Conservation (phyloP, 1,140 invertebrate species). For the Meloidogyne hapla region DNA sequence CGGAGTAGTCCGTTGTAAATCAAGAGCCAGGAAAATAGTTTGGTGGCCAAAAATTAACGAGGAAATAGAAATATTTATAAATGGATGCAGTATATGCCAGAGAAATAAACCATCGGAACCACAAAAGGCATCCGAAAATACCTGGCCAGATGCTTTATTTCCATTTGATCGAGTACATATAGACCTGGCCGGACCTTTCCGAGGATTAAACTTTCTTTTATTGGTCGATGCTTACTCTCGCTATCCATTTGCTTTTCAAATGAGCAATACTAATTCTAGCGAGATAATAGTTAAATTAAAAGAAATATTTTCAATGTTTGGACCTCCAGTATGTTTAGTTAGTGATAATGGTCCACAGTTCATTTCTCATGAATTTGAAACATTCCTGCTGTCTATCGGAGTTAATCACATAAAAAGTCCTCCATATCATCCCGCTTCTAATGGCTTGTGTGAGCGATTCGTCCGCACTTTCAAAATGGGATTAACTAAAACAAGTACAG, state of each 20-base stretch:
- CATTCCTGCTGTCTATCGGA: conserved; percentile 43
- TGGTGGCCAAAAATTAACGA: not conserved
- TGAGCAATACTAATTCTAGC: not conserved
- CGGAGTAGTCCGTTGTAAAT: not conserved
- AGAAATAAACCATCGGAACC: not conserved
- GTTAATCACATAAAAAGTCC: conserved; percentile 49
- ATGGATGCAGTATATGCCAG: not conserved
- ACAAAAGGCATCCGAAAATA: not conserved
- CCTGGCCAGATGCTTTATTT: not conserved
- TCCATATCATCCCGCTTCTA: conserved; percentile 58
- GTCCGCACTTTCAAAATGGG: too few species aligned
- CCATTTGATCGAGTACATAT: not conserved
- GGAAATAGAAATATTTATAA: not conserved
- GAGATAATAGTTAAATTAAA: not conserved
- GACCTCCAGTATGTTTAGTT: conserved; percentile 39
- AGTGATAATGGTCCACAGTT: conserved; percentile 64
- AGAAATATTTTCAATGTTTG: conserved; percentile 15
- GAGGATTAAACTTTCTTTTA: not conserved
- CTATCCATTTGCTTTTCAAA: not conserved
- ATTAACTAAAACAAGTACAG: too few species aligned
- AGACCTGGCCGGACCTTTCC: conserved; percentile 9
- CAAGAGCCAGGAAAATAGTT: not conserved
- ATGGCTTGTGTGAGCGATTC: conserved; percentile 34
- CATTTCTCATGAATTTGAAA: conserved; percentile 55
- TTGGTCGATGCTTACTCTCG: conserved; percentile 1